Conservation (phyloP, 2,888 invertebrate species). For the Mesoligia furuncula region DNA sequence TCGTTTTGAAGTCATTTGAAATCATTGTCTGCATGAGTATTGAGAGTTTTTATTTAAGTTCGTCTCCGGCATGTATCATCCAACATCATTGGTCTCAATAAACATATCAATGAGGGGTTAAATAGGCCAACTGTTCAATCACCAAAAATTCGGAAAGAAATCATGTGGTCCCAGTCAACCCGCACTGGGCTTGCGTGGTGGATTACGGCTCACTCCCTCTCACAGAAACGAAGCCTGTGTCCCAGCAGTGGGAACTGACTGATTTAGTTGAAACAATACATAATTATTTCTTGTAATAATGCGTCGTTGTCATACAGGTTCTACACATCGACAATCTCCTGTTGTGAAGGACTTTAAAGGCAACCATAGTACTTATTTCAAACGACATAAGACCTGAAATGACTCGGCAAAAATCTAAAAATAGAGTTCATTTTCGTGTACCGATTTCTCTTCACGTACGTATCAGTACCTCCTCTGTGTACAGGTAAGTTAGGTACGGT, state of each 20-base stretch:
- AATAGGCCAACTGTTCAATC: neutral
- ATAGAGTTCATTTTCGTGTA: slow-evolving; percentile 3
- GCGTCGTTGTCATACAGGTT: neutral
- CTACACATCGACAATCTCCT: neutral
- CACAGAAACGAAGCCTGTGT: neutral
- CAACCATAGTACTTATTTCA: neutral
- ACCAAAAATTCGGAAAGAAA: neutral
- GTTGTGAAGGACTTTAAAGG: neutral
- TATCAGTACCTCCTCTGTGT: neutral
- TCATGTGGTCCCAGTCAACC: neutral
- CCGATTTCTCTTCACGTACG: neutral
- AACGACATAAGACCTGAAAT: neutral
- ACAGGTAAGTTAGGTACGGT: neutral
- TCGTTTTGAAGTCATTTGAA: too few species aligned
- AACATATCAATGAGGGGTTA: too few species aligned
- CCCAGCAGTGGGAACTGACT: neutral
- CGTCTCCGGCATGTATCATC: too few species aligned
- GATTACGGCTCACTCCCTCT: neutral
- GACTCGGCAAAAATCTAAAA: neutral
- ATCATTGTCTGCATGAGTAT: too few species aligned
- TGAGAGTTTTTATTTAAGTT: too few species aligned
- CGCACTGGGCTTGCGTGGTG: neutral
- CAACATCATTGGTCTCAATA: too few species aligned
- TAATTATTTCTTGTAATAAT: neutral
- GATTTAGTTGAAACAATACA: neutral